Percentiles rank a stretch among this genome's conserved stretches.
phyloP scores from a whole-genome alignment of 2,797 vertebrate species.

The Moxostoma hubbsi region DNA sequence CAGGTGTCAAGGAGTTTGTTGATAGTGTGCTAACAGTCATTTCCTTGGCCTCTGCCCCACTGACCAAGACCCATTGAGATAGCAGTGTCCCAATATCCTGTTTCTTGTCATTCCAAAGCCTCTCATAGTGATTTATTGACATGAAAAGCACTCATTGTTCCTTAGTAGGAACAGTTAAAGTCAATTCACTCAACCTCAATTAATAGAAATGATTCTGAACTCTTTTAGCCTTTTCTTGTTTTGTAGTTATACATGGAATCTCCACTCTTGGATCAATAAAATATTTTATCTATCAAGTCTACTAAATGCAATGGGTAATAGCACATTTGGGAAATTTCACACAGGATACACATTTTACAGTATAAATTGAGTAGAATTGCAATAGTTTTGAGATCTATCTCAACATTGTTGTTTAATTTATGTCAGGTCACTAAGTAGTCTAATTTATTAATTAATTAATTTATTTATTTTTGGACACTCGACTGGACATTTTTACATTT shows the following conservation, averaged over 20 bases:
- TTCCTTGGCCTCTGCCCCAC: constrained; percentile 60
- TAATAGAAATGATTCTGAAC: constrained; percentile 40
- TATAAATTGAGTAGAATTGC: neutral
- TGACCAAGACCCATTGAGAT: constrained; percentile 54
- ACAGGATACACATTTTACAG: neutral
- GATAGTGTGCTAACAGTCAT: constrained; percentile 63
- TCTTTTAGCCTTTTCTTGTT: constrained; percentile 18
- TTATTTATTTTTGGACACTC: neutral
- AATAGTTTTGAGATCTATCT: neutral
- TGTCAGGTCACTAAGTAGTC: neutral
- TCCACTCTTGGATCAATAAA: neutral
- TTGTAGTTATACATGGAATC: constrained; percentile 5
- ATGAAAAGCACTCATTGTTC: constrained; percentile 32
- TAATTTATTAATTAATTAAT: neutral
- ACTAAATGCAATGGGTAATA: neutral
- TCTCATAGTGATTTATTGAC: constrained; percentile 55
- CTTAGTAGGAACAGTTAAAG: constrained; percentile 28
- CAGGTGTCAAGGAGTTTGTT: constrained; percentile 60
- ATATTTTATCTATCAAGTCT: neutral
- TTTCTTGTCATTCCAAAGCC: constrained; percentile 57
- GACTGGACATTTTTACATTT: neutral
- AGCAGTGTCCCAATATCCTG: constrained; percentile 60
- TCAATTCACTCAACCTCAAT: constrained; percentile 23
- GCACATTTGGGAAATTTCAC: neutral
- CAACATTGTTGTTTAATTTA: neutral